Evolutionary conservation across 2,113 vertebrate genomes (phyloP), one percentile per base, ranked within the genome.

Genomic region (Tyto alba): DNA sequence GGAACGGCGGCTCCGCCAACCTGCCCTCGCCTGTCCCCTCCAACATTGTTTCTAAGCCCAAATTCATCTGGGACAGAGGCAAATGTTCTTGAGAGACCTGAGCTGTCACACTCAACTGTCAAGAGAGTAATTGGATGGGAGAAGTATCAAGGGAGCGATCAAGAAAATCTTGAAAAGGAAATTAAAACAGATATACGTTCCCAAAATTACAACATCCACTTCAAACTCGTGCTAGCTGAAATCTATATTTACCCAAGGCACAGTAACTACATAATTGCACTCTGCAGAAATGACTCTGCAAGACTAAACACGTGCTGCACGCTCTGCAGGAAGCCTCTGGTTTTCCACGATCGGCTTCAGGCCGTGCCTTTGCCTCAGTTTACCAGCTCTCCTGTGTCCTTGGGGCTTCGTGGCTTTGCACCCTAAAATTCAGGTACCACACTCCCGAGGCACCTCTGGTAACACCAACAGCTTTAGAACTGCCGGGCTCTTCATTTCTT

Each of bases 151-250:
- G 90, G 83, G 87, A 90, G n/a, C 7, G 0, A 92, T 84, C 74
- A 80, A 81, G 69, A 88, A 71, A 76, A 91, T 45, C 74, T 34
- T 38, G 43, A 78, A 56, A 76, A 79, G 90, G 79, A 80, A 88
- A 90, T 88, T 81, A 73, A 85, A 55, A 29, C 43, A 59, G 36
- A 78, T 40, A 16, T 6, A 32, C 3, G 87, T 74, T 90, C 74
- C 50, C 69, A 15, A 50, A 88, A 69, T 66, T 56, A 41, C 52
- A 80, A 62, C 52, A 90, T 25, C 64, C 57, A 36, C 63, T 40
- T 48, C 74, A 29, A 75, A 63, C 23, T n/a, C 22, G 4, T 38
- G 57, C 77, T 13, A 26, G 40, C 47, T 84, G 52, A 66, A 36
- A 84, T 75, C 89, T 72, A 4, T 27, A 25, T 72, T 84, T 84